phyloP scores from a whole-genome alignment of 2,888 invertebrate species.

The Gortyna flavago region DNA sequence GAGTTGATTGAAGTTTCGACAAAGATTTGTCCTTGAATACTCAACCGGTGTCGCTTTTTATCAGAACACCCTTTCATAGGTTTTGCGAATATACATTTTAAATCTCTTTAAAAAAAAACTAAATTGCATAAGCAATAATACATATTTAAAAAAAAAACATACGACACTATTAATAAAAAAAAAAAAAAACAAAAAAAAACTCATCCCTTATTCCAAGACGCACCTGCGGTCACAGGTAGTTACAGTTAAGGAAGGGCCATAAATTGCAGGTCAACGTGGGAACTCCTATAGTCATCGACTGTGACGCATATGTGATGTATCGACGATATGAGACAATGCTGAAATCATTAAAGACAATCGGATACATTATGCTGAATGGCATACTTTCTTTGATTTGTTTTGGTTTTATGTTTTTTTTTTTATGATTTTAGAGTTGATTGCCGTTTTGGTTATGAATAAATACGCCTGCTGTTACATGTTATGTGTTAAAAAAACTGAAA shows the following conservation, averaged over 20 bases:
- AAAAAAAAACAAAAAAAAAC: conserved; percentile 43
- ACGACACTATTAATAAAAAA: conserved; percentile 36
- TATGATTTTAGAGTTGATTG: not conserved
- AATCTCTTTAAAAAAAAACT: not conserved
- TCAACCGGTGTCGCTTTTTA: not conserved
- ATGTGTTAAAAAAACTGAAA: not conserved
- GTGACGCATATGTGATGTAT: conserved; percentile 79
- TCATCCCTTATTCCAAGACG: conserved; percentile 83
- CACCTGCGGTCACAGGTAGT: conserved; percentile 88
- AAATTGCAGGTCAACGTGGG: conserved; percentile 90
- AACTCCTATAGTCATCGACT: conserved; percentile 80
- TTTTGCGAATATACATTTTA: not conserved
- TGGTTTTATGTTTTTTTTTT: not conserved
- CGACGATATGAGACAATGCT: conserved; percentile 61
- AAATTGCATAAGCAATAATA: not conserved
- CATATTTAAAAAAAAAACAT: not conserved
- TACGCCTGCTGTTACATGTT: not conserved
- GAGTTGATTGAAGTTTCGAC: no score
- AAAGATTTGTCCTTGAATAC: not conserved
- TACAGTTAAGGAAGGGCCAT: conserved; percentile 83
- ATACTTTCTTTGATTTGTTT: conserved; percentile 36
- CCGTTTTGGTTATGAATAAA: not conserved
- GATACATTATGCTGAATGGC: conserved; percentile 35
- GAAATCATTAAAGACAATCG: conserved; percentile 47
- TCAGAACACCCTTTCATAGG: not conserved